Evolutionary conservation across 2,888 invertebrate genomes (phyloP).

Genomic region (Orthosia cruda): DNA sequence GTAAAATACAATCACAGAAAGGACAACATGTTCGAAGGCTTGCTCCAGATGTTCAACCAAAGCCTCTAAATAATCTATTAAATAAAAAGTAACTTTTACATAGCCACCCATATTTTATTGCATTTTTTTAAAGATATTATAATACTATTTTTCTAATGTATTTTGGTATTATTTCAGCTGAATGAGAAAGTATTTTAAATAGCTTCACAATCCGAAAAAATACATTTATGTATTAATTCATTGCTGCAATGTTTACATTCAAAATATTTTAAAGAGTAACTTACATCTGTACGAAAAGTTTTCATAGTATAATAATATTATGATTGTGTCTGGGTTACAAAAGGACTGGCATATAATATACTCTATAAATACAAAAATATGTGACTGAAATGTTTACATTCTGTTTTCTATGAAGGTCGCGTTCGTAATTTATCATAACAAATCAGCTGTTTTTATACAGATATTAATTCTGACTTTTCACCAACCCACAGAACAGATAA

Average conservation of each 20-base stretch:
- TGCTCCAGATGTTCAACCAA: too few relatives aligned
- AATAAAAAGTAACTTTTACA: too few relatives aligned
- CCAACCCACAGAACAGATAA: not conserved
- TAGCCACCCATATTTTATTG: too few relatives aligned
- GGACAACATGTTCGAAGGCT: not conserved
- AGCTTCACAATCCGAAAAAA: not conserved
- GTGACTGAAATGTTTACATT: constrained; percentile 11
- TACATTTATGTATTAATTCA: not conserved
- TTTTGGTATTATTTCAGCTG: not conserved
- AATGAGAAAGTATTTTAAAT: constrained; percentile 6
- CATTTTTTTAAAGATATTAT: too few relatives aligned
- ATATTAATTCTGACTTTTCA: not conserved
- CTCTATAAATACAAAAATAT: constrained; percentile 32
- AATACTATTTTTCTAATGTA: too few relatives aligned
- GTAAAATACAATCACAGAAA: not conserved
- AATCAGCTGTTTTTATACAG: constrained; percentile 5
- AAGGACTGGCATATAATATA: constrained; percentile 19
- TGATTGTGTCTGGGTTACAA: constrained; percentile 42
- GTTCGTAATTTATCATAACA: constrained; percentile 24
- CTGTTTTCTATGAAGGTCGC: constrained; percentile 19
- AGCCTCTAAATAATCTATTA: not conserved
- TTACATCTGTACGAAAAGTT: constrained; percentile 39
- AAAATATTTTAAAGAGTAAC: constrained; percentile 27
- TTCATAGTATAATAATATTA: constrained; percentile 40
- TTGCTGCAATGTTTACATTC: constrained; percentile 20